Evolutionary conservation across 2,797 vertebrate species (phyloP).

Genomic region (Leontocebus nigricollis): DNA sequence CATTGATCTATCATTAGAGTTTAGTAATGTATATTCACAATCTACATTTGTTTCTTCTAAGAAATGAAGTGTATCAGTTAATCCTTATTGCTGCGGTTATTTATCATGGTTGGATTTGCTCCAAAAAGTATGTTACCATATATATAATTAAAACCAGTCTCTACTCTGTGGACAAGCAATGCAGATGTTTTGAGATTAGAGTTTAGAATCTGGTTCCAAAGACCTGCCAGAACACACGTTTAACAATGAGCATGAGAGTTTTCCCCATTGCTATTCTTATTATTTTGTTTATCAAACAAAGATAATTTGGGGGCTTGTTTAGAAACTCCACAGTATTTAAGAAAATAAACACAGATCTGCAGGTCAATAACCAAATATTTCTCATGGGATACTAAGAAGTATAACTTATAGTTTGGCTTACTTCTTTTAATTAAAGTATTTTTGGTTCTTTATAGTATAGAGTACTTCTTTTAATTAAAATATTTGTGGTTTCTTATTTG

Average conservation of each 20-base stretch:
- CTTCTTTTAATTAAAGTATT: constrained; percentile 37
- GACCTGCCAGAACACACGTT: neutral
- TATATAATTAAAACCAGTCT: constrained; percentile 35
- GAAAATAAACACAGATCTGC: constrained; percentile 30
- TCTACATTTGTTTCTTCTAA: neutral
- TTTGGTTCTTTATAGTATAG: neutral
- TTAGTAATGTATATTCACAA: neutral
- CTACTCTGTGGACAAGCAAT: neutral
- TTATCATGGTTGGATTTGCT: neutral
- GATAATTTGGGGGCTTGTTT: neutral
- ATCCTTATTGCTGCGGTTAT: neutral
- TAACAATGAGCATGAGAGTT: neutral
- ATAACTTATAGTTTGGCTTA: neutral
- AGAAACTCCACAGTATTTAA: constrained; percentile 33
- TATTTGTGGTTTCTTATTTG: neutral
- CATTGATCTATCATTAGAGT: neutral
- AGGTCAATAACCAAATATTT: constrained; percentile 31
- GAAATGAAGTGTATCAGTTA: neutral
- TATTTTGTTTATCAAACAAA: neutral
- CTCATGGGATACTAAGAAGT: constrained; percentile 13
- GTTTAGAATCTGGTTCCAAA: neutral
- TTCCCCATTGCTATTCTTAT: neutral
- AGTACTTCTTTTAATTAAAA: constrained; percentile 25
- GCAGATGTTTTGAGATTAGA: constrained; percentile 21
- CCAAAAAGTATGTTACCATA: neutral